Evolutionary conservation across 1,140 invertebrate species (phyloP), one percentile per base, ranked within the genome.

Genomic region (Drepana arcuata): DNA sequence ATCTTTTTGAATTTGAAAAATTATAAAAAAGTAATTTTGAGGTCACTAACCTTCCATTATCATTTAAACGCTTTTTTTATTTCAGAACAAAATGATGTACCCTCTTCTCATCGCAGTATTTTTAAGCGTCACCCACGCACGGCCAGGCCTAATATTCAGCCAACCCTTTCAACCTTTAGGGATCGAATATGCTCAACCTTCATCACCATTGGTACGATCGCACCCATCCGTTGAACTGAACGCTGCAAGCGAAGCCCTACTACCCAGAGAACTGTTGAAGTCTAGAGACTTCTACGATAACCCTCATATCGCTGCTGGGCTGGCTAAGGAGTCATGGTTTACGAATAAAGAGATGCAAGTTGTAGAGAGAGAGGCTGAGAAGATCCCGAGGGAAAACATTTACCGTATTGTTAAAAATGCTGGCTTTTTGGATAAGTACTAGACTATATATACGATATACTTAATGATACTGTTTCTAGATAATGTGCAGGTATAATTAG

Each of bases 311-410:
- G 91, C 89, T 7, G 86, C 87, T 7, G 87, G 84, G 1, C 73
- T 94, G 2, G 91, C 92, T 1, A 88, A 90, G 50, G 90, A 91
- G 50, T 92, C 91, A 1, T 92, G 92, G 89, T 88, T 92, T 34
- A 83, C 85, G 0, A 85, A 88, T 31, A 92, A 92, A 58, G 91
- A 93, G 69, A 89, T 87, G 71, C 89, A 89, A 30, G 91, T 93
- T 1, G 84, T 88, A 16, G 84, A 93, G 56, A 85, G 92, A 2
- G 91, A 93, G 58, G 88, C 91, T 0, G 91, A 93, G 41, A 90
- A 92, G 66, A 93, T 94, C 47, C 88, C 92, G 0, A 83, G 92
- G 12, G 85, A 89, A 44, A 88, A 88, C 56, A 91, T 94, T 34
- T 92, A 87, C 46, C 86, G 89, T 42, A 86, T 93, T 34, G 86